A percentile compares a stretch with the other conserved stretches of the same genome.
phyloP scores from a whole-genome alignment of 1,140 invertebrate species.

The Eumeta japonica region DNA sequence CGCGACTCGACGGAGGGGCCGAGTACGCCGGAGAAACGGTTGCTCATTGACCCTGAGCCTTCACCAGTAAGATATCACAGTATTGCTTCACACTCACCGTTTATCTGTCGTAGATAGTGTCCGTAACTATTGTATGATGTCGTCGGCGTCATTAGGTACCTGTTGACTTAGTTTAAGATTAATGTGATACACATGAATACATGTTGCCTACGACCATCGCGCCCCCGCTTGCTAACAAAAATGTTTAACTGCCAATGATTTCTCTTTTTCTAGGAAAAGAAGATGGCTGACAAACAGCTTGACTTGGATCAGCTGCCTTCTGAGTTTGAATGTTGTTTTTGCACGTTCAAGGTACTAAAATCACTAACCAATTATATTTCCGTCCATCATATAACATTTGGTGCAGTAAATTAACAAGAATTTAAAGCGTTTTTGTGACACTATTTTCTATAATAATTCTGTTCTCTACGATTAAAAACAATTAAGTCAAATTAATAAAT shows the following conservation, averaged over 20 bases:
- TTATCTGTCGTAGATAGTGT: too few relatives aligned
- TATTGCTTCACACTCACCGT: too few relatives aligned
- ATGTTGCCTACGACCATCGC: too few relatives aligned
- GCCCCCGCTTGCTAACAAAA: conserved; percentile 2
- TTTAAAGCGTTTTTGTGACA: background rate
- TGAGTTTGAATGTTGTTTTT: conserved; percentile 95
- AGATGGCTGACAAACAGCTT: conserved; percentile 61
- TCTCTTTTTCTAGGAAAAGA: conserved; percentile 62
- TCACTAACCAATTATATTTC: conserved; percentile 19
- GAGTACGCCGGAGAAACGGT: conserved; percentile 51
- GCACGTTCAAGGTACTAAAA: conserved; percentile 85
- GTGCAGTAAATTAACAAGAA: background rate
- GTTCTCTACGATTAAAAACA: too few relatives aligned
- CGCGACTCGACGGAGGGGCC: conserved; percentile 45
- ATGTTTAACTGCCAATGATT: conserved; percentile 33
- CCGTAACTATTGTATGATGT: too few relatives aligned
- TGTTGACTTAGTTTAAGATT: too few relatives aligned
- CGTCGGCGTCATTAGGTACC: too few relatives aligned
- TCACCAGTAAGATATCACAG: conserved; percentile 46
- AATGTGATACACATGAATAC: too few relatives aligned
- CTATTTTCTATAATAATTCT: too few relatives aligned
- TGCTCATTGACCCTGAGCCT: conserved; percentile 54
- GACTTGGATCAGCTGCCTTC: conserved; percentile 70
- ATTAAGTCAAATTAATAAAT: too few relatives aligned
- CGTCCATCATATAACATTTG: conserved; percentile 13